Evolutionary conservation across 2,888 invertebrate genomes (phyloP).

Genomic region (Aphidius colemani): DNA sequence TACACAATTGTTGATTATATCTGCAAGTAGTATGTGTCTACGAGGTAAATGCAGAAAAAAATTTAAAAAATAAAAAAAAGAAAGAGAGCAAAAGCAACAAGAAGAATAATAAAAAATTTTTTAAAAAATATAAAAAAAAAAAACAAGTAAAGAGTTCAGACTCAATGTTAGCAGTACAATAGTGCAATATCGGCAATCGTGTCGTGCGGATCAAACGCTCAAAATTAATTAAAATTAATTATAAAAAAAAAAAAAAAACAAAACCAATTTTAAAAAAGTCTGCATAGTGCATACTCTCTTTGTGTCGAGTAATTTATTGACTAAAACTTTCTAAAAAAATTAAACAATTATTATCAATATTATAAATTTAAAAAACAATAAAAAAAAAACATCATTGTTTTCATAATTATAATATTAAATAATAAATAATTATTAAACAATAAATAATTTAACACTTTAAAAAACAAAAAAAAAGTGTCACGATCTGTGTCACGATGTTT

Average conservation of each 20-base stretch:
- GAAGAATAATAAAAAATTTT: background rate
- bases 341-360: background rate
- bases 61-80: slow-evolving; percentile 5
- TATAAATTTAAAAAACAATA: too few relatives aligned
- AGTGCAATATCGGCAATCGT: slow-evolving; percentile 19
- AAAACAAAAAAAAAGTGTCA: too few relatives aligned
- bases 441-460: too few relatives aligned
- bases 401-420: too few relatives aligned
- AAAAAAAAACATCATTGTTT: too few relatives aligned
- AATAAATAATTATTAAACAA: too few relatives aligned
- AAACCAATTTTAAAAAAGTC: too few relatives aligned
- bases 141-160: background rate
- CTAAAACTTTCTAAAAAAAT: background rate
- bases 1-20: too few relatives aligned
- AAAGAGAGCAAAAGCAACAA: slow-evolving; percentile 5
- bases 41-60: slow-evolving; percentile 15
- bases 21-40: background rate
- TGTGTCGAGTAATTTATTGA: too few relatives aligned
- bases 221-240: background rate
- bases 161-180: slow-evolving; percentile 14
- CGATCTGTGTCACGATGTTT: too few relatives aligned
- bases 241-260: background rate
- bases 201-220: slow-evolving; percentile 4
- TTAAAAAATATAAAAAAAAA: slow-evolving; percentile 2
- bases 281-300: too few relatives aligned